phyloP scores from a whole-genome alignment of 2,797 vertebrate species.

The Chlorospingus flavigularis region DNA sequence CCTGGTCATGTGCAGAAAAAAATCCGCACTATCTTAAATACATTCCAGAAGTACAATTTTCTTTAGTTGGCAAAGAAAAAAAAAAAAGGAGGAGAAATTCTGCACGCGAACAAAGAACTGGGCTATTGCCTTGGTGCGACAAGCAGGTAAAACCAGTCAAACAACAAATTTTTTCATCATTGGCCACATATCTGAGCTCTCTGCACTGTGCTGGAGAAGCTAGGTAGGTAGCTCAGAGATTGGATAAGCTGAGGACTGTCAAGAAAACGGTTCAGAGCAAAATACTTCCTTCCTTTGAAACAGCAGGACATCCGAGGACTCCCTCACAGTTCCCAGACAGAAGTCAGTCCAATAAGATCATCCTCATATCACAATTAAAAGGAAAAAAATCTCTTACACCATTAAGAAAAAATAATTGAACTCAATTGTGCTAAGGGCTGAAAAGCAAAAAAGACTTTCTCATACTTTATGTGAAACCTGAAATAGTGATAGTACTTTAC shows the following conservation, averaged over 20 bases:
- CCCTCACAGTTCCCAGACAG: not conserved
- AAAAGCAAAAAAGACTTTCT: not conserved
- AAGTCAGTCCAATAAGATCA: not conserved
- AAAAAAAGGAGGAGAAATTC: not conserved
- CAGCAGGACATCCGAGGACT: not conserved
- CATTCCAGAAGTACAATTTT: not conserved
- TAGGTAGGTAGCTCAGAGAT: not conserved
- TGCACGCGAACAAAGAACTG: not conserved
- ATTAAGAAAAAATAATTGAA: not conserved
- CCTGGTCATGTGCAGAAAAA: not conserved
- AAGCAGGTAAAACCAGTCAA: not conserved
- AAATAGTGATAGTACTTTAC: not conserved
- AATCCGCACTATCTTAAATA: not conserved
- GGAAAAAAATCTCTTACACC: not conserved
- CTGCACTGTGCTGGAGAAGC: not conserved
- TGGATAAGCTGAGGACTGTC: not conserved
- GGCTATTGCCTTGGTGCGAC: not conserved
- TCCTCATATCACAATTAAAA: not conserved
- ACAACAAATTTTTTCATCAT: not conserved
- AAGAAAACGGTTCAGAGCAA: rapidly evolving
- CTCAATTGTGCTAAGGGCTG: not conserved
- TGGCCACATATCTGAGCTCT: not conserved
- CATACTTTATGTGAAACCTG: not conserved
- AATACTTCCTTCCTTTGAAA: not conserved
- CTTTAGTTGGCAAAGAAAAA: not conserved